Conservation (phyloP, 2,113 vertebrate species). For the Synchiropus splendidus region DNA sequence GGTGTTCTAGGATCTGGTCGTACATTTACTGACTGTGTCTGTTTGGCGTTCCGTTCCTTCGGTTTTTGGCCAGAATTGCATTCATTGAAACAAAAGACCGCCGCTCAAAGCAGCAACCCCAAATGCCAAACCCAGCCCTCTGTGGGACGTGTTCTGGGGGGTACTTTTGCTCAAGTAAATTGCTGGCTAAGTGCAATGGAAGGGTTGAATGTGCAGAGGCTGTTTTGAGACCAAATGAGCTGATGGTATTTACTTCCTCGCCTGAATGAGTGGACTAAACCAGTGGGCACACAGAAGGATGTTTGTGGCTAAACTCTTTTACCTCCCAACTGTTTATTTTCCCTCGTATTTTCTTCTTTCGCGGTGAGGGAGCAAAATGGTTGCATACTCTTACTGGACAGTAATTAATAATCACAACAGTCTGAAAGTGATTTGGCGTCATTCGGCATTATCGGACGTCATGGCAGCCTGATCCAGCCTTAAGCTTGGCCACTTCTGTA, state of each 20-base stretch:
- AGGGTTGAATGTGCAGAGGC: slow-evolving; percentile 43
- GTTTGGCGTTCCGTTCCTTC: no score
- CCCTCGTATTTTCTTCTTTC: slow-evolving; percentile 3
- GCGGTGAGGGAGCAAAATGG: slow-evolving; percentile 46
- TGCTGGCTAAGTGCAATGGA: slow-evolving; percentile 43
- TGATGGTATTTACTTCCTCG: slow-evolving; percentile 62
- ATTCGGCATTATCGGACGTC: no score
- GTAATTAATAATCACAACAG: no score
- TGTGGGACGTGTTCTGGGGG: slow-evolving; percentile 31
- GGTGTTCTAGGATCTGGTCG: no score
- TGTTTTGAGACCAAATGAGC: slow-evolving; percentile 51
- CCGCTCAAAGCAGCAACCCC: no score
- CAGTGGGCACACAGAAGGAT: slow-evolving; percentile 53
- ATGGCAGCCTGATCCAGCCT: no score
- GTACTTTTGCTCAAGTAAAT: slow-evolving; percentile 49
- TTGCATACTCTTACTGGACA: slow-evolving; percentile 45
- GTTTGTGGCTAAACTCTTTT: slow-evolving; percentile 66
- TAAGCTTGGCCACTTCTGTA: no score
- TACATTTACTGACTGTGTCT: no score
- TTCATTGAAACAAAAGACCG: no score
- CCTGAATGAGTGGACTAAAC: slow-evolving; percentile 56
- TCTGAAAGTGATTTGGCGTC: no score
- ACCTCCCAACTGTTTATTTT: slow-evolving; percentile 55
- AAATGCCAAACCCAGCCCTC: slow-evolving; percentile 6
- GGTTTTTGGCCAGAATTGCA: no score